Evolutionary conservation across 2,797 vertebrate species (phyloP), one percentile per base, ranked within the genome.

Genomic region (Thalassophryne amazonica): DNA sequence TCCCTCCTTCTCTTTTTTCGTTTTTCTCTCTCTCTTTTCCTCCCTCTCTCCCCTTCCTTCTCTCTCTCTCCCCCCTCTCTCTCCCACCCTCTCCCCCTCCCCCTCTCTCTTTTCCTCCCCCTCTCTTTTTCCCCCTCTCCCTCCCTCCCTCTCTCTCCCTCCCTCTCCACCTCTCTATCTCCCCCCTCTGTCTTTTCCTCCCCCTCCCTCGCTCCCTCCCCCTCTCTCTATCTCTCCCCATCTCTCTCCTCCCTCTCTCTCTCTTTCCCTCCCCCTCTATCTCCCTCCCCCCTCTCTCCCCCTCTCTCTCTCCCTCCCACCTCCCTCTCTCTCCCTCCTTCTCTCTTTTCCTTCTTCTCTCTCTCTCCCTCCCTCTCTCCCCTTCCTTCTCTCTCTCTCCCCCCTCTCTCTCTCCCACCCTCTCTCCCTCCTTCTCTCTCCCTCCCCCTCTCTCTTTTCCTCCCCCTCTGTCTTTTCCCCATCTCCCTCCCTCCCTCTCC

Each of bases 381-480:
- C 51, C 54, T 37, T 33, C 28, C 39, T 33, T 27, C 58, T 48
- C 51, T 51, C 36, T 50, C 57, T 39, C 60, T 30, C 69, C 63
- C 78, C 78, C 79, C 79, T 75, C 80, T 85, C 85, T 78, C 80
- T 80, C 85, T n/a, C n/a, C n/a, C 76, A 64, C 30, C 24, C 66
- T 66, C 69, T 69, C 77, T 71, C 60, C 33, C 37, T 43, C 63
- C 30, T 49, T 55, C 47, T 27, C 51, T 54, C 37, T 33, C 28
- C 39, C 33, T 27, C 58, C 48, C 51, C 51, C 36, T 50, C 57
- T 39, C 60, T 30, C 69, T n/a, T n/a, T n/a, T n/a, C n/a, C 63
- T 78, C 78, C 79, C 79, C 75, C 80, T 85, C 85, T 78, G 80
- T 80, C 85, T n/a, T n/a, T n/a, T n/a, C n/a, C n/a, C n/a, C n/a